A percentile compares a stretch with the other conserved stretches of the same genome.
These are phyloP conservation scores for Drosophila cognata DNA, from an alignment of 2,888 invertebrate genomes.

Conservation along the genomic window DNA sequence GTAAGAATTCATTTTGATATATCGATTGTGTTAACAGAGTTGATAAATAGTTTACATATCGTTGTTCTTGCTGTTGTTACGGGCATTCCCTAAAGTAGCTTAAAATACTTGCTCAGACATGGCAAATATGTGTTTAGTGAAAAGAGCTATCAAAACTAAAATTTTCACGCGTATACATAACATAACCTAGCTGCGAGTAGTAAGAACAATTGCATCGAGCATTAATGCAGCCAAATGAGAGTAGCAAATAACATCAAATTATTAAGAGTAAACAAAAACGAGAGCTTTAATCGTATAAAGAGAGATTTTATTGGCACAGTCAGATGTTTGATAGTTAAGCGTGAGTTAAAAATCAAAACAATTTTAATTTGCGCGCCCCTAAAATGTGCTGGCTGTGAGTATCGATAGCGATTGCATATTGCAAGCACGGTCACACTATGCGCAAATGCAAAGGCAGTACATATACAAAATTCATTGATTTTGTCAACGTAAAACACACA, in stretches of 20 bases:
- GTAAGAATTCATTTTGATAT: conserved; percentile 28
- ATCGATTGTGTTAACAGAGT: conserved; percentile 10
- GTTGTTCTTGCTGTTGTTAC: neutral
- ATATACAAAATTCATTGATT: conserved; percentile 84
- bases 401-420: conserved; percentile 21
- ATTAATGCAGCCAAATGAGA: neutral
- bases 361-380: conserved; percentile 22
- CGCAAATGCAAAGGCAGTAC: conserved; percentile 51
- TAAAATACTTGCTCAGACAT: neutral
- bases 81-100: conserved; percentile 11
- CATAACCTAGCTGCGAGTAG: neutral
- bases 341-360: neutral
- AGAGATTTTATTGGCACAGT: neutral
- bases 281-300: neutral
- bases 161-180: too few species aligned
- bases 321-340: neutral
- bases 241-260: neutral
- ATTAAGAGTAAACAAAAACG: neutral
- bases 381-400: neutral
- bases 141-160: neutral
- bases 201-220: neutral
- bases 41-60: neutral
- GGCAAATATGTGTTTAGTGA: neutral
- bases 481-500: conserved; percentile 76
- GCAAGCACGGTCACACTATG: conserved; percentile 41